phyloP scores from a whole-genome alignment of 2,113 vertebrate genomes.

The Pterocles burchelli region DNA sequence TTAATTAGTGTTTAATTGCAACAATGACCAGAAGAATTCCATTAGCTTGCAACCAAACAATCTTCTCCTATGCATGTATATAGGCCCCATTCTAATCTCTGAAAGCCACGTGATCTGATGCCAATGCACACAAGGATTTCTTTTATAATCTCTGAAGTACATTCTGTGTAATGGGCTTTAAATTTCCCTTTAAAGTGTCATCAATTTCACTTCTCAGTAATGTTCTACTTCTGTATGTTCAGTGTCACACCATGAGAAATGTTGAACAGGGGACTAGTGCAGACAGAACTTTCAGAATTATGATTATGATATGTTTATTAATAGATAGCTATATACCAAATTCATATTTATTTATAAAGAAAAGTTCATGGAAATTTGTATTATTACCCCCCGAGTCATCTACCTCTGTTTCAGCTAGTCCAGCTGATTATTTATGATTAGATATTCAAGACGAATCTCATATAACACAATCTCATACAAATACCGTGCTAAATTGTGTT shows the following conservation, averaged over 20 bases:
- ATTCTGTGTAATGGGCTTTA: neutral
- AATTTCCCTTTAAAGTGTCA: neutral
- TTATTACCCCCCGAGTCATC: neutral
- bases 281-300: neutral
- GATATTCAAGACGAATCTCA: neutral
- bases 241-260: neutral
- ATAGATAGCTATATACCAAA: neutral
- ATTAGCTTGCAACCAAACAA: neutral
- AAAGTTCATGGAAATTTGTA: neutral
- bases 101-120: neutral
- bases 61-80: neutral
- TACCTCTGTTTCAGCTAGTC: neutral
- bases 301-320: accelerated
- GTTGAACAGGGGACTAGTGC: neutral
- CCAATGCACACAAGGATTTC: neutral
- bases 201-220: neutral
- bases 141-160: neutral
- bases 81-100: neutral
- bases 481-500: neutral
- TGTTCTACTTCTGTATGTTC: neutral
- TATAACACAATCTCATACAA: neutral
- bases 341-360: neutral
- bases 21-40: neutral
- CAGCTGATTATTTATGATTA: neutral
- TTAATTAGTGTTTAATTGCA: neutral